Base-by-base conservation (phyloP, 2,113 vertebrate genomes). In the Anguilla japonica region DNA sequence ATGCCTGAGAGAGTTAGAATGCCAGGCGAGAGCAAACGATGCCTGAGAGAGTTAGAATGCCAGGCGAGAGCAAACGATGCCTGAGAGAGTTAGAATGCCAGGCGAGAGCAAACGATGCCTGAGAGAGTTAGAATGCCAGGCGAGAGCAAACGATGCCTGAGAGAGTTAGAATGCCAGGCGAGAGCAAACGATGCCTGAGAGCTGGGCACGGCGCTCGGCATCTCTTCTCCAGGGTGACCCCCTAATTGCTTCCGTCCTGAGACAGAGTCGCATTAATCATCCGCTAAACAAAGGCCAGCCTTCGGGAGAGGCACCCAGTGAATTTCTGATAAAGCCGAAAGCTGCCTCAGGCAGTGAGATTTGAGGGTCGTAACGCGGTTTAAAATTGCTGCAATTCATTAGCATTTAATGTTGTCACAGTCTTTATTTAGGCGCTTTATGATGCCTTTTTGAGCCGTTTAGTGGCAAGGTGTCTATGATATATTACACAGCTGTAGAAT, bases 261-360 rank as follows among this genome's bases (percentile, higher is more conserved):
- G 41, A 53, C 18, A 53, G 13, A 22, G 15, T 50, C 81, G 3
- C n/a, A n/a, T 82, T 82, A 82, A 82, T 82, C 46, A 82, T 50
- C 81, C 46, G 13, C 46, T 20, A 50, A 39, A 56, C 15, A 43
- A 3, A 20, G 9, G 5, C 11, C 22, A 14, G 43, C 5, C 0
- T 14, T n/a, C 2, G 16, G 26, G 26, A 82, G 22, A 81, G 20
- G 43, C 9, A 8, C 46, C 11, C 26, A 8, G 26, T n/a, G 41
- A 53, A 53, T 82, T 53, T n/a, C 9, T 29, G 18, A 82, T 82
- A 53, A 53, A 82, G 81, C 81, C 46, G 81, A n/a, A n/a, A 50
- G 43, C 11, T 8, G 26, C 18, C 4, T 46, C 18, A 26, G 53
- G 22, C 3, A 22, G 40, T 40, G 15, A 41, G 79, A 81, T 43